Base-by-base conservation (phyloP, 2,113 vertebrate genomes). In the Maccullochella peelii region DNA sequence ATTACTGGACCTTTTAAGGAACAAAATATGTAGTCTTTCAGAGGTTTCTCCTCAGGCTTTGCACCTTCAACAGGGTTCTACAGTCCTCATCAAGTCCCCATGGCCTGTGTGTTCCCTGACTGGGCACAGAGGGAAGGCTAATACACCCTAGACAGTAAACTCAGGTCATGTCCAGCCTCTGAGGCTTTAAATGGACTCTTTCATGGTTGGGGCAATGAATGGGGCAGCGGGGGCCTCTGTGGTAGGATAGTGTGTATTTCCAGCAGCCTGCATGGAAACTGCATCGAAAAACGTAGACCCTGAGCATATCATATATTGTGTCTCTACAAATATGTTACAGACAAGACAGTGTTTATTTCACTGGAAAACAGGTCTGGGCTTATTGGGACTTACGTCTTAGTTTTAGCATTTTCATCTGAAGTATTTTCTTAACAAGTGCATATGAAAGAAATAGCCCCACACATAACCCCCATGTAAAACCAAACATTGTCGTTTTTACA, bases 171-270 rank as follows among this genome's bases (percentile, higher is more conserved):
- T 80, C 85, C 89, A 88, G 79, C 79, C 66, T 83, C 67, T n/a
- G 6, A 80, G 36, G 54, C 73, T 90, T 83, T 93, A 91, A 94
- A 94, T 86, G 86, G 84, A 74, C 57, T 73, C 92, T 93, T 94
- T 94, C 93, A 93, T 91, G 77, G 82, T 65, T 18, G 15, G 62
- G 63, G 73, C 69, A 11, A 63, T 91, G 84, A 86, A 87, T 83
- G 79, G 59, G 72, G 77, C 74, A 71, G 23, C n/a, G 58, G 47
- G 77, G 83, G 71, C 81, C 82, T 88, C 78, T 81, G 86, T 82
- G 79, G 81, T 75, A 61, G 85, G 73, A 72, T 57, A 73, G 86
- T 83, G 83, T 89, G 85, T 88, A 86, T 94, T 93, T 91, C 73
- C 84, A 91, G 23, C 71, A 59, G 61, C 76, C 77, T 59, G 21